Percentiles rank a stretch among this genome's conserved stretches.
Conservation (phyloP, 2,113 vertebrate genomes). For the Cyanoramphus novaezelandiae region DNA sequence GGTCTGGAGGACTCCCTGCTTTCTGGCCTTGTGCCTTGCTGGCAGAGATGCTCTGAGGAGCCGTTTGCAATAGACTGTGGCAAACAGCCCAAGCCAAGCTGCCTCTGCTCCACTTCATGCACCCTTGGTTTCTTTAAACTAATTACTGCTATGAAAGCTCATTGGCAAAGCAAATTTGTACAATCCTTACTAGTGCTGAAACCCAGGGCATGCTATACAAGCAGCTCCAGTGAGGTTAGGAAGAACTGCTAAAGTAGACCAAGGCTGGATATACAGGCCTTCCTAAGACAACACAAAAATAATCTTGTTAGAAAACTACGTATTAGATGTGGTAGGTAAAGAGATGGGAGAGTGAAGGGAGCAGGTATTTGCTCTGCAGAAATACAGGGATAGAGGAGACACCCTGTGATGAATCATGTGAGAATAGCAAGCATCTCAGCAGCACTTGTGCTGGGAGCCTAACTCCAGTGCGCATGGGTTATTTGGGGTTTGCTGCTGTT, state of each 20-base stretch:
- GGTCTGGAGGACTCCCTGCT: neutral
- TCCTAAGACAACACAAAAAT: neutral
- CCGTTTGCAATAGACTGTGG: neutral
- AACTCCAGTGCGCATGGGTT: neutral
- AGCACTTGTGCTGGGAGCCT: neutral
- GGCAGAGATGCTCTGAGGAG: neutral
- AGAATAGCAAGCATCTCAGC: neutral
- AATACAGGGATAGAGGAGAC: neutral
- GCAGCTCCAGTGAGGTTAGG: neutral
- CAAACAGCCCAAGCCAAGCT: neutral
- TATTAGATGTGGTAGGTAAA: neutral
- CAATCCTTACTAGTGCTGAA: neutral
- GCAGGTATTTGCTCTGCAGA: neutral
- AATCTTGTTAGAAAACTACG: neutral
- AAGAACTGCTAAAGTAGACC: neutral
- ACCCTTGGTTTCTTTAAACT: neutral
- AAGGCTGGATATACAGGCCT: neutral
- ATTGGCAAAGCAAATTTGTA: neutral
- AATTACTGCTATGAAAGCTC: neutral
- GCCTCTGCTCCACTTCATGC: neutral
- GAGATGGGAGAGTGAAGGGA: neutral
- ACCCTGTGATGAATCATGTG: fast-evolving
- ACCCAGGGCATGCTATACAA: neutral
- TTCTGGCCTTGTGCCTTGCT: neutral
- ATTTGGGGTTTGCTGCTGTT: constrained; percentile 14